These are phyloP conservation scores for Erebia aethiops DNA, from an alignment of 2,888 invertebrate species.

Conservation along the genomic window DNA sequence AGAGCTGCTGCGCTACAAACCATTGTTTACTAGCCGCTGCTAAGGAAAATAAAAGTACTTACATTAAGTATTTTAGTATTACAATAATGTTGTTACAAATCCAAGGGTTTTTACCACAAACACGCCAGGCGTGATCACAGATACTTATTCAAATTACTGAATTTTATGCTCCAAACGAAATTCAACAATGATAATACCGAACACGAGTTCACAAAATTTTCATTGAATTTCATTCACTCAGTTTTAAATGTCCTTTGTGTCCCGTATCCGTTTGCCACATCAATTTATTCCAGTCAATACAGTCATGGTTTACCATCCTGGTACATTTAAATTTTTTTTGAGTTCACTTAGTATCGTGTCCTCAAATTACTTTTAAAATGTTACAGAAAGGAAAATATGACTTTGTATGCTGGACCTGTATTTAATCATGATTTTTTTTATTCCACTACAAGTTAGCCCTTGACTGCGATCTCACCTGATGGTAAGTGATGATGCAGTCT, in stretches of 20 bases:
- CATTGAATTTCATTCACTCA: neutral
- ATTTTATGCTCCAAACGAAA: conserved; percentile 5
- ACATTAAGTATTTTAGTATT: too few species aligned
- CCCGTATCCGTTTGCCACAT: neutral
- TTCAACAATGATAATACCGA: neutral
- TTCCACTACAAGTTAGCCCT: too few species aligned
- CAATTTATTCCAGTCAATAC: neutral
- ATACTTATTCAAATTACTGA: neutral
- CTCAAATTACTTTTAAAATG: neutral
- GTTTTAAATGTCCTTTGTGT: neutral
- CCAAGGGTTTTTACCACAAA: neutral
- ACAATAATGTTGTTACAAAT: too few species aligned
- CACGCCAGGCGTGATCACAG: neutral
- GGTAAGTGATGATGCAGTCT: too few species aligned
- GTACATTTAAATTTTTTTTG: neutral
- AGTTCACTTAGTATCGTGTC: too few species aligned
- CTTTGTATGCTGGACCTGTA: too few species aligned
- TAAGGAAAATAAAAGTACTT: too few species aligned
- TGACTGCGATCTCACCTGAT: too few species aligned
- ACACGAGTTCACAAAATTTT: neutral
- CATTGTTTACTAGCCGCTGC: too few species aligned
- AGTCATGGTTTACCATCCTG: neutral
- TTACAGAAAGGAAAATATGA: neutral
- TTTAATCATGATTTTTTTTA: too few species aligned
- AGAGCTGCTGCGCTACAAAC: too few species aligned